Evolutionary conservation across 2,888 invertebrate species (phyloP), one percentile per base, ranked within the genome.

Genomic region (Drosophila hawaiiensis): DNA sequence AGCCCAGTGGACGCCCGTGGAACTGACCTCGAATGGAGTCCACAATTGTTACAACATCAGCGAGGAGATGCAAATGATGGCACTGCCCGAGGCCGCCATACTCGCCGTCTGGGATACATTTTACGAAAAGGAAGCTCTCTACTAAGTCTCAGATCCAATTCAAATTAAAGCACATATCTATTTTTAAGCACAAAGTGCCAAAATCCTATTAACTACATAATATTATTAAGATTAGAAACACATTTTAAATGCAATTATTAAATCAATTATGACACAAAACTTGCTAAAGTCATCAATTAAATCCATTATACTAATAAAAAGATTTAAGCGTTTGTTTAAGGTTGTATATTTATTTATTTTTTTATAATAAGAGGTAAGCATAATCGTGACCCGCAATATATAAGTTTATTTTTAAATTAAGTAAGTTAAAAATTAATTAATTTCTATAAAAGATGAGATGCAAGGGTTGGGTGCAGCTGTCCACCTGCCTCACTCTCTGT

Each of bases 11-110:
- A 50, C 76, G 29, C 84, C 91, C 0, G 68, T 90, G 4, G 39
- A 65, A 37, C 58, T 37, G 7, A 59, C 60, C 0, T 31, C 53
- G 2, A 55, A 64, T n/a, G 63, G 72, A 0, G 84, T 73, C 53
- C 87, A 88, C 12, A 82, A 83, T 49, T 91, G 92, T 65, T 69
- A 91, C 10, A 93, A 93, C 66, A 92, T 93, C 43, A 86, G 84
- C 43, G 80, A 91, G 2, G 71, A 90, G 1, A 61, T 92, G 25
- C 77, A 87, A 39, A 86, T 92, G 73, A 90, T 91, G 14, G 79
- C 79, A 9, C 70, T 92, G 31, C 91, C 92, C 2, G 91, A 92
- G 28, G 75, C 84, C 28, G 49, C 75, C 0, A 82, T 81, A 16
- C 61, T 92, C 29, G 69, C 78, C 28, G 73, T 91, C 0, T 92